Percentiles rank a stretch among this genome's conserved stretches.
phyloP scores from a whole-genome alignment of 2,113 vertebrate species.

The Beaufortia kweichowensis region DNA sequence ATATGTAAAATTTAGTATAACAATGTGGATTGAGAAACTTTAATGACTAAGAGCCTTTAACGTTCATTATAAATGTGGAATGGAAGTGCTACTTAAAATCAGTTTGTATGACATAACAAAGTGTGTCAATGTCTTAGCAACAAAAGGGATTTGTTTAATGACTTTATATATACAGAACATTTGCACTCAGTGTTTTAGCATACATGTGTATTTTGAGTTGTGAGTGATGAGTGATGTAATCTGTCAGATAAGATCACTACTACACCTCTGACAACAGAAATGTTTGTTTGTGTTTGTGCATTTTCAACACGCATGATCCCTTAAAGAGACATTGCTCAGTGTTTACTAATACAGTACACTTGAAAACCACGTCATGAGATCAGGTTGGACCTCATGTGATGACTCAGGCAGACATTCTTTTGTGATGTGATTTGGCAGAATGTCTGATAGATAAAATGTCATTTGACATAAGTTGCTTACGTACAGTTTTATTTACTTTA shows the following conservation, averaged over 20 bases:
- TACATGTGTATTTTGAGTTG: no score
- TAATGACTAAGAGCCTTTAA: no score
- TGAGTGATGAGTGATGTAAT: no score
- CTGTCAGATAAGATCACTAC: conserved; percentile 1
- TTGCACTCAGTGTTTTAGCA: no score
- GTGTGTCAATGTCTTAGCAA: background rate
- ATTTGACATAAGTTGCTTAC: conserved; percentile 26
- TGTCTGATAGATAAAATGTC: conserved; percentile 13
- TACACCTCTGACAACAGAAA: background rate
- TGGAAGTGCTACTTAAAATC: background rate
- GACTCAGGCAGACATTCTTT: conserved; percentile 35
- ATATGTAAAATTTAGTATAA: no score
- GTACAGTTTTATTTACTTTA: conserved; percentile 10
- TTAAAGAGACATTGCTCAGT: background rate
- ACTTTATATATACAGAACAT: no score
- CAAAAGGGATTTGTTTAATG: no score
- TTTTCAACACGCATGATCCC: background rate
- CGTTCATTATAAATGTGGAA: no score
- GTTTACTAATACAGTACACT: background rate
- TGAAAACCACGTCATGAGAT: conserved; percentile 17
- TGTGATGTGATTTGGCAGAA: conserved; percentile 14
- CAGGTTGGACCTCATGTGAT: conserved; percentile 17
- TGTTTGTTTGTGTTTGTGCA: background rate
- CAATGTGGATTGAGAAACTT: no score
- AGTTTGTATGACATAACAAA: background rate